Evolutionary conservation across 2,113 vertebrate species (phyloP).

Genomic region (Australoheros scitulus): DNA sequence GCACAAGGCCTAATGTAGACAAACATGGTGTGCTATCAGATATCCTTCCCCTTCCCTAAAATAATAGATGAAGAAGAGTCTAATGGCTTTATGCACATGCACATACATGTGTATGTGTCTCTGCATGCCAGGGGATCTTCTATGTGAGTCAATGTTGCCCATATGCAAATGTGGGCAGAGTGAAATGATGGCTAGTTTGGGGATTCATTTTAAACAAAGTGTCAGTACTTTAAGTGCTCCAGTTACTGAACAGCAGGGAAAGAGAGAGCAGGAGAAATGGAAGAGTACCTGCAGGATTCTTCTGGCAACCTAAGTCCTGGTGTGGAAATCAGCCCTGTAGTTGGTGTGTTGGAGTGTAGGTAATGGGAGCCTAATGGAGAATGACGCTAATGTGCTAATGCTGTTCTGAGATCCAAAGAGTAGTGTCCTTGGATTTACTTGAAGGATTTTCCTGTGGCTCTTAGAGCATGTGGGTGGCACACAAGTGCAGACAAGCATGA

Average conservation of each 20-base stretch:
- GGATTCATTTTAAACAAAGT: constrained; percentile 47
- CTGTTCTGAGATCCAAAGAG: constrained; percentile 48
- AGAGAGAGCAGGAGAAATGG: not conserved
- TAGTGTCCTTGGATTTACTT: constrained; percentile 33
- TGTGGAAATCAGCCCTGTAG: constrained; percentile 21
- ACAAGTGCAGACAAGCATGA: not conserved
- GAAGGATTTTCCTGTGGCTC: not conserved
- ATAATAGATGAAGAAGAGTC: constrained; percentile 28
- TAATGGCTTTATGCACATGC: constrained; percentile 17
- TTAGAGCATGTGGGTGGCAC: constrained; percentile 9
- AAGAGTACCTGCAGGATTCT: constrained; percentile 26
- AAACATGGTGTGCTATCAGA: constrained; percentile 37
- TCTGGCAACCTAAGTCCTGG: constrained; percentile 16
- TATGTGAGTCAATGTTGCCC: not conserved
- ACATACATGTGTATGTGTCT: not conserved
- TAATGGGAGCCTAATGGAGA: constrained; percentile 66
- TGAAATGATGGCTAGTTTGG: constrained; percentile 37
- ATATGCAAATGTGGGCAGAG: constrained; percentile 16
- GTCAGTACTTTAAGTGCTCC: constrained; percentile 24
- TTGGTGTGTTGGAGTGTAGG: constrained; percentile 21
- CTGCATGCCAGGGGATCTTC: not conserved
- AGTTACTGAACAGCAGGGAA: constrained; percentile 23
- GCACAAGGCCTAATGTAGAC: constrained; percentile 55
- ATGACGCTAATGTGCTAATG: constrained; percentile 67
- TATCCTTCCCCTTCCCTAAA: constrained; percentile 26